Conservation (phyloP, 1,140 invertebrate species). For the Ruditapes philippinarum region DNA sequence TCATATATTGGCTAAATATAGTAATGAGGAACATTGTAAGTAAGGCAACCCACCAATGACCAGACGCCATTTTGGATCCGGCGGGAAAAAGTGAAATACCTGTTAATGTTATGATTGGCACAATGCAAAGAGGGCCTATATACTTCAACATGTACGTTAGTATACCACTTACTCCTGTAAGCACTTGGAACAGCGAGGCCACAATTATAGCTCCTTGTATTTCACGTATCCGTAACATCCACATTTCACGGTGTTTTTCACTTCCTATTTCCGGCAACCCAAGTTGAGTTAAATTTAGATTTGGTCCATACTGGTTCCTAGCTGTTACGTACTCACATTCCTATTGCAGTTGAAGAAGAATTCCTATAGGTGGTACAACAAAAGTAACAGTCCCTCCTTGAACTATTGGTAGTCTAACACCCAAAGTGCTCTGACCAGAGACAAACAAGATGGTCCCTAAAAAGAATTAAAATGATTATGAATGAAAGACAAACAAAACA, state of each 20-base stretch:
- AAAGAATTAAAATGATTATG: background rate
- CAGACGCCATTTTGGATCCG: slow-evolving; percentile 91
- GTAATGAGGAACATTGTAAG: slow-evolving; percentile 93
- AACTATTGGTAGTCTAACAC: slow-evolving; percentile 90
- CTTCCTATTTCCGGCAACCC: slow-evolving; percentile 48
- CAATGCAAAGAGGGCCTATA: slow-evolving; percentile 93
- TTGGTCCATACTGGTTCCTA: slow-evolving; percentile 10
- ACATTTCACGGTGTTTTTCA: slow-evolving; percentile 47
- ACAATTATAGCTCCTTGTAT: slow-evolving; percentile 83
- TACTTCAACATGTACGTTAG: slow-evolving; percentile 91
- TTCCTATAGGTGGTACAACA: slow-evolving; percentile 93
- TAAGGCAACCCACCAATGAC: slow-evolving; percentile 93
- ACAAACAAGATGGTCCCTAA: slow-evolving; percentile 94
- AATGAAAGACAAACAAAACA: too few relatives aligned
- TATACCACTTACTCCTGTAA: slow-evolving; percentile 88
- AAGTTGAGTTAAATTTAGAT: background rate
- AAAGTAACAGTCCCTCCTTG: slow-evolving; percentile 94
- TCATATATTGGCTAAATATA: slow-evolving; percentile 94
- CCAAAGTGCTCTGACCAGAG: slow-evolving; percentile 93
- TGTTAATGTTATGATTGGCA: slow-evolving; percentile 93
- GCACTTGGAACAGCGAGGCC: slow-evolving; percentile 79
- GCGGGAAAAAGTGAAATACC: slow-evolving; percentile 93
- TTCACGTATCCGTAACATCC: slow-evolving; percentile 30
- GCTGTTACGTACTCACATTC: slow-evolving; percentile 89
- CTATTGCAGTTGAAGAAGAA: slow-evolving; percentile 92